A percentile compares a stretch with the other conserved stretches of the same genome.
Evolutionary conservation across 2,888 invertebrate species (phyloP).

Genomic region (Drosophila mulleri): DNA sequence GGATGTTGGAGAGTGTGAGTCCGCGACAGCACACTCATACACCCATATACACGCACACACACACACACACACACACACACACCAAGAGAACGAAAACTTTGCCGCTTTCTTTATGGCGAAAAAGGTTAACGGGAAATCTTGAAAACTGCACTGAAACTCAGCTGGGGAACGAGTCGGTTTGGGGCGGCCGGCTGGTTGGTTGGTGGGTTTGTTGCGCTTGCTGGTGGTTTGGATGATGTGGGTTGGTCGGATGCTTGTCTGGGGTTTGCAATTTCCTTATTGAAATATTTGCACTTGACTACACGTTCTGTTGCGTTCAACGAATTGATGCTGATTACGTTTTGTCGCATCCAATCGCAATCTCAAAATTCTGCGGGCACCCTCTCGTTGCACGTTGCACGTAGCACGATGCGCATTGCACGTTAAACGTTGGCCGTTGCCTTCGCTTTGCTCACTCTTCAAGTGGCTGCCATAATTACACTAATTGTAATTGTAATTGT

Average conservation of each 20-base stretch:
- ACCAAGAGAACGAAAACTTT: slow-evolving; percentile 44
- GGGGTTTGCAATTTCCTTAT: slow-evolving; percentile 58
- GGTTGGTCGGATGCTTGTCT: slow-evolving; percentile 26
- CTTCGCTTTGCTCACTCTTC: slow-evolving; percentile 34
- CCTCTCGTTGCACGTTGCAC: slow-evolving; percentile 46
- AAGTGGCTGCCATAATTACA: slow-evolving; percentile 76
- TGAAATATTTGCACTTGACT: slow-evolving; percentile 59
- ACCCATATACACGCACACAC: slow-evolving; percentile 13
- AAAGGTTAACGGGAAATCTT: slow-evolving; percentile 64
- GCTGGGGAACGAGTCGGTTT: slow-evolving; percentile 15
- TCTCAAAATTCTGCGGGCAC: slow-evolving; percentile 65
- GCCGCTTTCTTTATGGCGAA: slow-evolving; percentile 53
- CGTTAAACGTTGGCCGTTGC: slow-evolving; percentile 8
- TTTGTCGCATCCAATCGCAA: slow-evolving; percentile 29
- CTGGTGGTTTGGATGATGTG: not conserved
- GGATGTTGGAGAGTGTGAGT: slow-evolving; percentile 42
- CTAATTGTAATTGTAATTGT: slow-evolving; percentile 72
- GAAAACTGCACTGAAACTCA: slow-evolving; percentile 56
- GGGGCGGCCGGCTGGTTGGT: not conserved
- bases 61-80: slow-evolving; percentile 13
- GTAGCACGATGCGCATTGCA: slow-evolving; percentile 2
- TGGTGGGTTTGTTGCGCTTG: not conserved
- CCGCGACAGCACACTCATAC: slow-evolving; percentile 47
- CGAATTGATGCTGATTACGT: slow-evolving; percentile 32
- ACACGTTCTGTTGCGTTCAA: slow-evolving; percentile 32